These are phyloP conservation scores for Hemithea aestivaria DNA, from an alignment of 2,888 invertebrate species.

Conservation along the genomic window DNA sequence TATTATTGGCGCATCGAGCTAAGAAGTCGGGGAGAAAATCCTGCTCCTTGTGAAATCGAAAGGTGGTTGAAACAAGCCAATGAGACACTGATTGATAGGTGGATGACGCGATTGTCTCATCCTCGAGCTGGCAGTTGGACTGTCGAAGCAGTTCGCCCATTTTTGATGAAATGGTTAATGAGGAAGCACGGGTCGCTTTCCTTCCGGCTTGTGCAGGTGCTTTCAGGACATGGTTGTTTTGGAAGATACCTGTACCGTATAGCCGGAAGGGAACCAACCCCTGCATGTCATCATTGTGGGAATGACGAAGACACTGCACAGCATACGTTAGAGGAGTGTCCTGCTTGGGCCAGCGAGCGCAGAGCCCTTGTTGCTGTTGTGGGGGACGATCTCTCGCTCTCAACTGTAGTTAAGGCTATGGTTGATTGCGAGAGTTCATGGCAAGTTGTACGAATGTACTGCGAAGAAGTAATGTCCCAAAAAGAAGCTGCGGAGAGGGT, in stretches of 20 bases:
- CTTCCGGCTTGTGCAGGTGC: neutral
- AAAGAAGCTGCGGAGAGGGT: conserved; percentile 4
- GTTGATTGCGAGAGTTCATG: conserved; percentile 2
- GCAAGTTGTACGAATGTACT: neutral
- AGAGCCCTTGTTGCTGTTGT: conserved; percentile 6
- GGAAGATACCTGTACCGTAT: conserved; percentile 1
- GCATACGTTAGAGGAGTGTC: conserved; percentile 6
- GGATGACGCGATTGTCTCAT: neutral
- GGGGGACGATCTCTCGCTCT: conserved; percentile 4
- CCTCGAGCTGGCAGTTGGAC: neutral
- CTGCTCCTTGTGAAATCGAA: neutral
- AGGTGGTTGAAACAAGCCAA: neutral
- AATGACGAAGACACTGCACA: conserved; percentile 4
- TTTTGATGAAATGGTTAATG: neutral
- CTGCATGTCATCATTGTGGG: conserved; percentile 2
- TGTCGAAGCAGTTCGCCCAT: neutral
- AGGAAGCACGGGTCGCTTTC: neutral
- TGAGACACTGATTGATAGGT: neutral
- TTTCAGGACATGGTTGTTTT: conserved; percentile 3
- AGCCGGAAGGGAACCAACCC: neutral
- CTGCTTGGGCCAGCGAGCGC: conserved; percentile 16
- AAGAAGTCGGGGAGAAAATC: neutral
- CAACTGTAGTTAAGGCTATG: conserved; percentile 1
- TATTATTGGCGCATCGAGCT: neutral
- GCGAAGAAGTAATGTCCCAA: neutral